Conservation (phyloP, 2,113 vertebrate species). For the Rhinichthys klamathensis region DNA sequence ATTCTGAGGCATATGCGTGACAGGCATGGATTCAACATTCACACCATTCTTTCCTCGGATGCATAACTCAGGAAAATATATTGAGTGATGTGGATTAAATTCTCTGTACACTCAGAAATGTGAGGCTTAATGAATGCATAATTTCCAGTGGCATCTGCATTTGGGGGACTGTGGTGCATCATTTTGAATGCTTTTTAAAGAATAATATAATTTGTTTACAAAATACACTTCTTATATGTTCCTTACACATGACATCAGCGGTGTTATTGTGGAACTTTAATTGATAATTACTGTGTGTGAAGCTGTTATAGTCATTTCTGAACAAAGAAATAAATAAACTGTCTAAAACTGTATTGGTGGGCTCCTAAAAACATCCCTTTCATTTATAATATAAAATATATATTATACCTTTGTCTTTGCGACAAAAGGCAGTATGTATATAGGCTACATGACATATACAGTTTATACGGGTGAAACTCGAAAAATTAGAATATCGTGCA, state of each 20-base stretch:
- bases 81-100: constrained; percentile 1
- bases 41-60: background rate
- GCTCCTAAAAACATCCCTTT: background rate
- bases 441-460: background rate
- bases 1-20: background rate
- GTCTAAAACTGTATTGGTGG: background rate
- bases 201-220: no score
- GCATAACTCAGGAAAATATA: constrained; percentile 20
- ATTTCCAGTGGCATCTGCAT: background rate
- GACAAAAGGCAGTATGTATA: background rate
- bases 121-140: background rate
- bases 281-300: background rate
- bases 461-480: no score
- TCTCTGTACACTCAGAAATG: background rate
- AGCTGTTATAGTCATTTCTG: no score
- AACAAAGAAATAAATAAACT: no score
- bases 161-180: background rate
- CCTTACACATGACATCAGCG: background rate
- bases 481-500: no score
- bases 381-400: background rate
- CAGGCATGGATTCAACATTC: background rate
- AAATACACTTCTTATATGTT: no score
- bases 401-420: background rate
- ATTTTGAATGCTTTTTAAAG: background rate
- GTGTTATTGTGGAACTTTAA: background rate